Conservation (phyloP, 2,888 invertebrate species). For the Dryococelus australis region DNA sequence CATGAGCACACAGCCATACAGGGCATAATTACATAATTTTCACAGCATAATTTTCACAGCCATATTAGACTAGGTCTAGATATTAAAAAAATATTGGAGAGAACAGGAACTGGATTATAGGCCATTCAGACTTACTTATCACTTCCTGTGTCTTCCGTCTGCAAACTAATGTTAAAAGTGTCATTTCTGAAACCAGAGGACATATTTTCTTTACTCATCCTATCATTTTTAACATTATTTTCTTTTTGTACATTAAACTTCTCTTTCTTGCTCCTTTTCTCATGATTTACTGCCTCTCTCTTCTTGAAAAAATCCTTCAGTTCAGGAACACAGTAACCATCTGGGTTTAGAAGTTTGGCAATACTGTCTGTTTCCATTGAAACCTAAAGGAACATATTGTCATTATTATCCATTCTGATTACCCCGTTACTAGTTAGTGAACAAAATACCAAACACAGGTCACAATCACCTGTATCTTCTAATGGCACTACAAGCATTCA, state of each 20-base stretch:
- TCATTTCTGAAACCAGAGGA: not conserved
- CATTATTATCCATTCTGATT: too few relatives aligned
- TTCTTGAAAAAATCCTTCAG: constrained; percentile 18
- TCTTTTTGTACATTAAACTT: not conserved
- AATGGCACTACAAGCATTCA: too few relatives aligned
- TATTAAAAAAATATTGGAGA: too few relatives aligned
- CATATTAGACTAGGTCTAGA: too few relatives aligned
- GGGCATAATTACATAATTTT: too few relatives aligned
- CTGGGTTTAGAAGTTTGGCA: not conserved
- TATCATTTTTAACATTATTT: not conserved
- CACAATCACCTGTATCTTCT: too few relatives aligned
- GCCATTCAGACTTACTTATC: not conserved
- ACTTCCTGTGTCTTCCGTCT: not conserved
- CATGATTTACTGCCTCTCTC: not conserved
- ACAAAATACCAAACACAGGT: too few relatives aligned
- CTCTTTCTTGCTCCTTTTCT: not conserved
- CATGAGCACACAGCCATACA: too few relatives aligned
- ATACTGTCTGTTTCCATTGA: not conserved
- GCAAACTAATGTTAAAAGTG: not conserved
- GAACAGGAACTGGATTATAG: too few relatives aligned
- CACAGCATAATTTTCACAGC: too few relatives aligned
- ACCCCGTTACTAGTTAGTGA: too few relatives aligned
- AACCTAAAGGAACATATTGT: not conserved
- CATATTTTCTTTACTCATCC: not conserved
- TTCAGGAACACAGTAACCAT: constrained; percentile 13